Evolutionary conservation across 2,797 vertebrate species (phyloP).

Genomic region (Nothura maculosa): DNA sequence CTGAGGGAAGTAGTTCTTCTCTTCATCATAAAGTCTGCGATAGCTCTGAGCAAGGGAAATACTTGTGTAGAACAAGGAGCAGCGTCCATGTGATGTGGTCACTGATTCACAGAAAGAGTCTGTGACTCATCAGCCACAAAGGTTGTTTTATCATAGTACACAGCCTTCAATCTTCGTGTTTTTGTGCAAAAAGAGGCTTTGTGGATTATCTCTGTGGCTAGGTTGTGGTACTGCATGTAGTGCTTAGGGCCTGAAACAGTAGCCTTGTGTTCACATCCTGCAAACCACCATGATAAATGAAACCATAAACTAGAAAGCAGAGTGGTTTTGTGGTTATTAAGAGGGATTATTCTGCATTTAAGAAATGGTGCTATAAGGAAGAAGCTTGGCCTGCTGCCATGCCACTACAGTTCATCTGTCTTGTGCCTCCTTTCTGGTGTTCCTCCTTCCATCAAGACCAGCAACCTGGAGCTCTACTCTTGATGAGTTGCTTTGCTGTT

Average conservation of each 20-base stretch:
- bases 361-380: not conserved
- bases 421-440: not conserved
- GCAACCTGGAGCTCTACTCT: not conserved
- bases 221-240: not conserved
- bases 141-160: not conserved
- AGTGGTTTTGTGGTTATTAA: not conserved
- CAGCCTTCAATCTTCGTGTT: not conserved
- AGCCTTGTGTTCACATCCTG: not conserved
- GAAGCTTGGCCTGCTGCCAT: not conserved
- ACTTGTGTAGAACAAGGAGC: not conserved
- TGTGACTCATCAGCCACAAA: not conserved
- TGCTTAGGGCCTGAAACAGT: not conserved
- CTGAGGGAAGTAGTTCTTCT: not conserved
- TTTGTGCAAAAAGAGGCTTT: not conserved
- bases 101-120: not conserved
- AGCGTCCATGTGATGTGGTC: too few relatives aligned
- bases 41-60: not conserved
- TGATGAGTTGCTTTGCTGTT: not conserved
- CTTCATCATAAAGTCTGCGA: not conserved
- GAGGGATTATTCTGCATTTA: not conserved
- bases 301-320: not conserved
- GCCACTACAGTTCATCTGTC: not conserved
- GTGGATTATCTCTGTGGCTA: not conserved
- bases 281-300: not conserved
- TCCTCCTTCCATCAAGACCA: fast-evolving